phyloP scores from a whole-genome alignment of 2,797 vertebrate species.

The Lacerta bilineata region DNA sequence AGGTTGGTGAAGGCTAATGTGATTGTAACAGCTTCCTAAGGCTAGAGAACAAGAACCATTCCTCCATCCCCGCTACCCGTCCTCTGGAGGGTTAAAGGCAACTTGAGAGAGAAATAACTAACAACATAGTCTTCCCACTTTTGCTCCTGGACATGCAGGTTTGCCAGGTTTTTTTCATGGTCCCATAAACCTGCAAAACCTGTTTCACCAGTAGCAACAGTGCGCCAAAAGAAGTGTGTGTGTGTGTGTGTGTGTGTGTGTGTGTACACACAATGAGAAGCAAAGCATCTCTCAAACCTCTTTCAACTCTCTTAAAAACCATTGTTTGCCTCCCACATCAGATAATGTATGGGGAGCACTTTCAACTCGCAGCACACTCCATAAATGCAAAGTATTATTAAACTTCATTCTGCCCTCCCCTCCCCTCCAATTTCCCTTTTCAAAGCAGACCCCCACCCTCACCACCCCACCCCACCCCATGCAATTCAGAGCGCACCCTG shows the following conservation, averaged over 20 bases:
- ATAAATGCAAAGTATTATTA: neutral
- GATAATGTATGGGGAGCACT: neutral
- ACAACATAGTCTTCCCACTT: neutral
- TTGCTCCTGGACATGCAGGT: neutral
- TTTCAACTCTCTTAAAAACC: constrained; percentile 9
- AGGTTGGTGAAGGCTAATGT: no score
- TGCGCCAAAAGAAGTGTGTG: neutral
- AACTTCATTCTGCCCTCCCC: constrained; percentile 46
- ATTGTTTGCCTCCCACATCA: neutral
- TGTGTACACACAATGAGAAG: neutral
- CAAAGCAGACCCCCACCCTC: constrained; percentile 13
- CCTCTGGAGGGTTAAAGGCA: neutral
- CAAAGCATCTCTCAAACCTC: neutral
- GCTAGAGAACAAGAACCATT: no score
- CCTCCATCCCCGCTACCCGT: neutral
- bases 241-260: no score
- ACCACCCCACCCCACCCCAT: neutral
- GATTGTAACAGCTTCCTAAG: no score
- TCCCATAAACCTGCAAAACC: neutral
- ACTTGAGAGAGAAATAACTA: no score
- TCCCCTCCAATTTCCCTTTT: constrained; percentile 40
- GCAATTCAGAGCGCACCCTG: constrained; percentile 43
- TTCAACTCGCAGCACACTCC: neutral
- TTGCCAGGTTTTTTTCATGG: neutral
- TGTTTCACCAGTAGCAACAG: neutral